These are phyloP conservation scores for Paramisgurnus dabryanus DNA, from an alignment of 2,113 vertebrate species.

Conservation along the genomic window DNA sequence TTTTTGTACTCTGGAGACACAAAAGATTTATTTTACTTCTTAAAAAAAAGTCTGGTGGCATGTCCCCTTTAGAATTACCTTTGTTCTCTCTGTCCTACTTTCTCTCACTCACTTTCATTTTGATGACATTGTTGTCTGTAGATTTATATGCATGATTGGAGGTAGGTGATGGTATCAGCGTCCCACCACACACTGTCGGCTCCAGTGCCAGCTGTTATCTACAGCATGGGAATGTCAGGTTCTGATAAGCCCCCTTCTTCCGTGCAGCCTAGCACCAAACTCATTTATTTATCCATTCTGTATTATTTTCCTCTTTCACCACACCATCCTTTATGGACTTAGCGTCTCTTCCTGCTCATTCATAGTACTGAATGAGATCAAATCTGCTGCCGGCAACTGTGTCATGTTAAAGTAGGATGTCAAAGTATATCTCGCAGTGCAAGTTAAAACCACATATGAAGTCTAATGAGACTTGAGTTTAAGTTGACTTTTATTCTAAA, in stretches of 20 bases:
- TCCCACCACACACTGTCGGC: slow-evolving; percentile 3
- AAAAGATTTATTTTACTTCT: no score
- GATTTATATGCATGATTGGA: not conserved
- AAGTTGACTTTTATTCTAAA: no score
- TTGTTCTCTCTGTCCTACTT: not conserved
- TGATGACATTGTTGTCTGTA: slow-evolving; percentile 8
- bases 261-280: not conserved
- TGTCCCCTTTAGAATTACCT: not conserved
- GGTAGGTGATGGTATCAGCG: slow-evolving; percentile 12
- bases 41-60: no score
- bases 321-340: not conserved
- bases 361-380: not conserved
- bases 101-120: not conserved
- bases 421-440: not conserved
- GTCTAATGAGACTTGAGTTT: no score
- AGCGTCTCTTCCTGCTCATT: not conserved
- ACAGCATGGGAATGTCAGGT: slow-evolving; percentile 35
- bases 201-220: slow-evolving; percentile 39
- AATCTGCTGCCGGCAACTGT: not conserved
- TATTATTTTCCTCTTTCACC: slow-evolving; percentile 5
- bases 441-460: no score
- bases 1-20: no score
- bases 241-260: slow-evolving; percentile 37
- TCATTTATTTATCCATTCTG: slow-evolving; percentile 34
- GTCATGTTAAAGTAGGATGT: not conserved